These are phyloP conservation scores for Trypoxylon attenuatum DNA, from an alignment of 2,888 invertebrate species.

Conservation along the genomic window DNA sequence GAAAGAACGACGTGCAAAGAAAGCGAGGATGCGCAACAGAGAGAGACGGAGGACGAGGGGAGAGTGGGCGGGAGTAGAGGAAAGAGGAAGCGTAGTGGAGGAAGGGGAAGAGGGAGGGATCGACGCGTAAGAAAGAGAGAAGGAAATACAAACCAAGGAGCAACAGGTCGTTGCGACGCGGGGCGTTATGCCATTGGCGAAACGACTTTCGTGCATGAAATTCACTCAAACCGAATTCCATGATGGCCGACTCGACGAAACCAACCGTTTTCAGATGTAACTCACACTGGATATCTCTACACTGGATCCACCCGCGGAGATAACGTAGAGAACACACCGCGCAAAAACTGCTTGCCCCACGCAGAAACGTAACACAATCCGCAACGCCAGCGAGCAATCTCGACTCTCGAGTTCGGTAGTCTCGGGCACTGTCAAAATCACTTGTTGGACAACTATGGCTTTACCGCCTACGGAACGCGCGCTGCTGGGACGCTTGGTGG, in stretches of 20 bases:
- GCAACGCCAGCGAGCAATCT: too few relatives aligned
- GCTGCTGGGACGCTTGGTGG: slow-evolving; percentile 38
- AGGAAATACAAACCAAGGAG: slow-evolving; percentile 10
- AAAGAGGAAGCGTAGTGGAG: too few relatives aligned
- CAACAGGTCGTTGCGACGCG: slow-evolving; percentile 39
- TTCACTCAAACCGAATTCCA: slow-evolving; percentile 47
- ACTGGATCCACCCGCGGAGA: background rate
- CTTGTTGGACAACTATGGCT: too few relatives aligned
- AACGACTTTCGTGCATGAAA: slow-evolving; percentile 40
- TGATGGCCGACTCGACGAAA: slow-evolving; percentile 50
- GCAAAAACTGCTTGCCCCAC: background rate
- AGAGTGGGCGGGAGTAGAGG: too few relatives aligned
- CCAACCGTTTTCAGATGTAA: slow-evolving; percentile 30
- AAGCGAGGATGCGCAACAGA: too few relatives aligned
- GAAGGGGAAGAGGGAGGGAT: background rate
- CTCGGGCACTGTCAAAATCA: too few relatives aligned
- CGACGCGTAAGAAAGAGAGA: background rate
- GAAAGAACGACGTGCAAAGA: too few relatives aligned
- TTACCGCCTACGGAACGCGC: slow-evolving; percentile 25
- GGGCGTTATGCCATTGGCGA: slow-evolving; percentile 37
- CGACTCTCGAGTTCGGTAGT: too few relatives aligned
- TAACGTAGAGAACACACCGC: background rate
- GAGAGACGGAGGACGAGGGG: too few relatives aligned
- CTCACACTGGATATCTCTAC: slow-evolving; percentile 20
- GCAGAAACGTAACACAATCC: too few relatives aligned